Percentiles rank a stretch among this genome's conserved stretches.
Conservation (phyloP, 2,113 vertebrate species). For the Apteryx mantelli region DNA sequence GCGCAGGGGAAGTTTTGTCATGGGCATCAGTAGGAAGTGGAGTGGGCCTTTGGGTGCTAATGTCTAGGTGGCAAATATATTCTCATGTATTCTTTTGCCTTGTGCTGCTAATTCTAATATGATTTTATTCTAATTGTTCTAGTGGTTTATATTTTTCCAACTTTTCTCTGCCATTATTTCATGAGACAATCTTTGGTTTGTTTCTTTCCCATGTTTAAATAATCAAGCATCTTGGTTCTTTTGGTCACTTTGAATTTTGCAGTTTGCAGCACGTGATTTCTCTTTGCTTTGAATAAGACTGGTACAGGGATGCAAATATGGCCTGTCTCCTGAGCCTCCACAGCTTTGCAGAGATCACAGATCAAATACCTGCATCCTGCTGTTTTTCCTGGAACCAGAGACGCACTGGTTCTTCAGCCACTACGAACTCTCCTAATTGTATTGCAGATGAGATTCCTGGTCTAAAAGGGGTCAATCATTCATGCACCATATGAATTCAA, state of each 20-base stretch:
- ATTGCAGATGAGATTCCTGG: background rate
- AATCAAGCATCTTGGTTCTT: background rate
- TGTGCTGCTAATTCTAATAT: background rate
- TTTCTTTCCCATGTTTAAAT: background rate
- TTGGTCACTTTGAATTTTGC: background rate
- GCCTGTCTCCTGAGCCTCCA: background rate
- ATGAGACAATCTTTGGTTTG: background rate
- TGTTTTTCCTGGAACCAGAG: background rate
- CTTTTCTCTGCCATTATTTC: background rate
- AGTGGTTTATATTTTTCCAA: background rate
- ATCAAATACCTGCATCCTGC: background rate
- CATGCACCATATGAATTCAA: background rate
- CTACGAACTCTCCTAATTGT: background rate
- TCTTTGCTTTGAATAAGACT: background rate
- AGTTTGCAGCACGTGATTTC: background rate
- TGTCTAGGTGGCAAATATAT: background rate
- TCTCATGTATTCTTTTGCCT: background rate
- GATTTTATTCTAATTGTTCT: background rate
- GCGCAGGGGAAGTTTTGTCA: background rate
- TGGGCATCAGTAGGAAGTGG: background rate
- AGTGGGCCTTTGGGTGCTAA: background rate
- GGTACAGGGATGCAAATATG: background rate
- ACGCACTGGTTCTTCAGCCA: background rate
- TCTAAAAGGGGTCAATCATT: background rate
- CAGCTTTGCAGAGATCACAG: background rate